These are phyloP conservation scores for Melanostigma gelatinosum DNA, from an alignment of 2,113 vertebrate species.

Conservation along the genomic window DNA sequence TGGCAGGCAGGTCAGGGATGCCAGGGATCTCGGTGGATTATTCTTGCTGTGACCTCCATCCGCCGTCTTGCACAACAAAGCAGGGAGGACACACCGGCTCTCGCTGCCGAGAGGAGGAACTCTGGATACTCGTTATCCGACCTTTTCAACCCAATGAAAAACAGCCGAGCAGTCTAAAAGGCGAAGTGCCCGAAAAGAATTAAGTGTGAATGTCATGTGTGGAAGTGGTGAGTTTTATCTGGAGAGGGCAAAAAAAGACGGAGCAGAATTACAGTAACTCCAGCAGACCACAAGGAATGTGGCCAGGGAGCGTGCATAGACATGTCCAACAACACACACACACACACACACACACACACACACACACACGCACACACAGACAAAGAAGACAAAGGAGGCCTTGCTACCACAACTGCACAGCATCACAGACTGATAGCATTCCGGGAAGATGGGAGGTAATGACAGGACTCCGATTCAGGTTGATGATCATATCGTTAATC, in stretches of 20 bases:
- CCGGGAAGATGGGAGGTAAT: constrained; percentile 27
- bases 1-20: constrained; percentile 47
- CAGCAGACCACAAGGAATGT: constrained; percentile 78
- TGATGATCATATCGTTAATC: constrained; percentile 31
- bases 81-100: constrained; percentile 11
- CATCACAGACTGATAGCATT: constrained; percentile 39
- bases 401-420: constrained; percentile 38
- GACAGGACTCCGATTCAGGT: constrained; percentile 17
- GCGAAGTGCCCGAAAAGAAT: not conserved
- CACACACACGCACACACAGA: constrained; percentile 12
- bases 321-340: constrained; percentile 56
- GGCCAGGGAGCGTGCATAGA: constrained; percentile 64
- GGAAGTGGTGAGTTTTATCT: constrained; percentile 47
- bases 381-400: constrained; percentile 56
- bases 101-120: not conserved
- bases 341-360: constrained; percentile 4
- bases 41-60: constrained; percentile 46
- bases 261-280: constrained; percentile 68
- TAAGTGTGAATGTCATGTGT: constrained; percentile 36
- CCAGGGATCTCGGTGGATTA: constrained; percentile 39
- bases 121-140: not conserved
- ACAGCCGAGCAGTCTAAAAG: not conserved
- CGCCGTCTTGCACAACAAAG: constrained; percentile 34
- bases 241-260: constrained; percentile 37
- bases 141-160: not conserved